These are phyloP conservation scores for Galerucella calmariensis DNA, from an alignment of 2,888 invertebrate species.

Conservation along the genomic window DNA sequence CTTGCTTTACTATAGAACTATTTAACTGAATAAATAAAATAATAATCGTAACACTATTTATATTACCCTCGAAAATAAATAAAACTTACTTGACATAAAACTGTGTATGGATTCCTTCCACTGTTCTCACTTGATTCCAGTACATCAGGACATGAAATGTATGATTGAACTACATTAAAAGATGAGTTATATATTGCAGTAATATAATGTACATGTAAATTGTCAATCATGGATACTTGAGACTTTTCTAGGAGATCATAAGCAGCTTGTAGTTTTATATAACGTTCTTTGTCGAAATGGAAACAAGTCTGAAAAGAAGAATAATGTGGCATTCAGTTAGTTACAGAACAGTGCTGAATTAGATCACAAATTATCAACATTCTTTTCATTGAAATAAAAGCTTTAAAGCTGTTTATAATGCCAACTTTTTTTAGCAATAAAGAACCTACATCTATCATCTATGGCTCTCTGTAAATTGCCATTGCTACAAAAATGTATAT, in stretches of 20 bases:
- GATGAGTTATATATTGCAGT: slow-evolving; percentile 90
- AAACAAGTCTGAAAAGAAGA: slow-evolving; percentile 67
- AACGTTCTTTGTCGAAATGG: slow-evolving; percentile 82
- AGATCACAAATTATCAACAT: too few relatives aligned
- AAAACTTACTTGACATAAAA: slow-evolving; percentile 75
- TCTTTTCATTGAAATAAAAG: too few relatives aligned
- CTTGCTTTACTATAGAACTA: too few relatives aligned
- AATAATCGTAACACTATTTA: too few relatives aligned
- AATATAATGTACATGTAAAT: slow-evolving; percentile 94
- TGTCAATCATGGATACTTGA: slow-evolving; percentile 89
- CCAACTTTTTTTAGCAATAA: too few relatives aligned
- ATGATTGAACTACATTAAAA: slow-evolving; percentile 68
- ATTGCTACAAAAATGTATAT: too few relatives aligned
- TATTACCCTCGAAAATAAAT: not conserved
- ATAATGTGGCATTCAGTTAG: not conserved
- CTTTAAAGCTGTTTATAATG: too few relatives aligned
- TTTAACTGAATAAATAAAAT: too few relatives aligned
- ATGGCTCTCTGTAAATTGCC: too few relatives aligned
- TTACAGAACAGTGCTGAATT: not conserved
- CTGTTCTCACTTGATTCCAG: slow-evolving; percentile 64
- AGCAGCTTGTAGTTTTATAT: slow-evolving; percentile 86
- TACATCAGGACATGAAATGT: slow-evolving; percentile 62
- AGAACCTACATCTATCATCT: too few relatives aligned
- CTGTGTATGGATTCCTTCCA: slow-evolving; percentile 80
- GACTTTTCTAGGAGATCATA: slow-evolving; percentile 91